These are phyloP conservation scores for Gobio gobio DNA, from an alignment of 2,113 vertebrate species.

Conservation along the genomic window DNA sequence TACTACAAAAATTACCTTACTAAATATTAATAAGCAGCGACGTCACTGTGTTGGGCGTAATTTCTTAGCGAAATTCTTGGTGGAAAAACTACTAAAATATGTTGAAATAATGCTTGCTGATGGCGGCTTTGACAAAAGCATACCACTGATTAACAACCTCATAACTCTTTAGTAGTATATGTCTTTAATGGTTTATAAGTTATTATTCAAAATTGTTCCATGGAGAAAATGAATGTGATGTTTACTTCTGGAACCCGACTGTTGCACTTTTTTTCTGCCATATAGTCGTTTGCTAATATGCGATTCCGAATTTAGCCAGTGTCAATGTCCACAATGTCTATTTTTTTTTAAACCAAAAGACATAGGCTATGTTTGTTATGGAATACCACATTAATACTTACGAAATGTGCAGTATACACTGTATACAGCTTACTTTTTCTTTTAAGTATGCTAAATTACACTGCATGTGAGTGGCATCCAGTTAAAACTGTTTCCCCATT, in stretches of 20 bases:
- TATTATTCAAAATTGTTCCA: too few species aligned
- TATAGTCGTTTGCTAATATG: neutral
- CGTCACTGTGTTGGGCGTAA: too few species aligned
- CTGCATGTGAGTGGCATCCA: neutral
- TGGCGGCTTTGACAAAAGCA: too few species aligned
- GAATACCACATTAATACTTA: neutral
- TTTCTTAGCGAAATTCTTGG: too few species aligned
- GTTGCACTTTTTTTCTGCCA: neutral
- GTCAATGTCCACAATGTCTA: neutral
- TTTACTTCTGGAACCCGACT: neutral
- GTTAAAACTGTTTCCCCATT: neutral
- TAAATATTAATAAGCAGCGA: too few species aligned
- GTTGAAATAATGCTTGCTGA: too few species aligned
- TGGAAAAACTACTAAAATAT: too few species aligned
- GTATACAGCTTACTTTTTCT: neutral
- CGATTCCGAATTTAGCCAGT: neutral
- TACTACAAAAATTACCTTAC: too few species aligned
- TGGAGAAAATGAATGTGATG: too few species aligned
- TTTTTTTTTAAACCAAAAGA: neutral
- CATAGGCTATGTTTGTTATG: neutral
- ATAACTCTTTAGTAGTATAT: too few species aligned
- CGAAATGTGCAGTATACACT: neutral
- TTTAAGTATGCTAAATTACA: neutral
- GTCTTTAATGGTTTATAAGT: too few species aligned
- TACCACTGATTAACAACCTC: too few species aligned